Base-by-base conservation (phyloP, 2,113 vertebrate species). In the Pterocles orientalis region DNA sequence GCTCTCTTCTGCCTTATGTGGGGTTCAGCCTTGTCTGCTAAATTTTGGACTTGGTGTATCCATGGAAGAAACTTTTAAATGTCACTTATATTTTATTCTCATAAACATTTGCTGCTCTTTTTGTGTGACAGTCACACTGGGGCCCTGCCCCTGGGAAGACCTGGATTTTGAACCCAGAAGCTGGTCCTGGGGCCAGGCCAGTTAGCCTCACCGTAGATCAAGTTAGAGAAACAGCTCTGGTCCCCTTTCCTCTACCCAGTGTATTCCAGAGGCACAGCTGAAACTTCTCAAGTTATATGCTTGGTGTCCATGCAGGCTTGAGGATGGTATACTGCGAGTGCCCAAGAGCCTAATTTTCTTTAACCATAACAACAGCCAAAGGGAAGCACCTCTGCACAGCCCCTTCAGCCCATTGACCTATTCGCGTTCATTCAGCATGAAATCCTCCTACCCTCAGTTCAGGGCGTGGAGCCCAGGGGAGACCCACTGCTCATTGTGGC, bases 1-100 rank as follows among this genome's bases (percentile, higher is more conserved):
- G 83, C n/a, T 80, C n/a, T 82, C 7, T 81, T 93, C 79, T 94
- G 72, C 88, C 56, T 28, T 93, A 56, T 75, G 69, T 72, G 45
- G 69, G 43, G 26, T 68, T 94, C 48, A 51, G 77, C 60, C 77
- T 94, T 66, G 31, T 61, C 62, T 91, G 61, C 82, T 90, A 65
- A 76, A 86, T 75, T 56, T 78, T 76, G 77, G 86, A 84, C 45
- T 81, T 66, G 1, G 3, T 90, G 56, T 56, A 77, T 83, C 61
- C 31, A 20, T 64, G 86, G 66, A 69, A 86, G 68, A 73, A 92
- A 75, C 36, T 82, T 95, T 65, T 47, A 85, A 92, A 86, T 54
- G 31, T 82, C 16, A 6, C 43, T n/a, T n/a, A n/a, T n/a, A 0
- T 66, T 91, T 94, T 82, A 34, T 79, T 94, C 62, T 71, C 31